Conservation (phyloP, 2,797 vertebrate species). For the Poecilia velifera region DNA sequence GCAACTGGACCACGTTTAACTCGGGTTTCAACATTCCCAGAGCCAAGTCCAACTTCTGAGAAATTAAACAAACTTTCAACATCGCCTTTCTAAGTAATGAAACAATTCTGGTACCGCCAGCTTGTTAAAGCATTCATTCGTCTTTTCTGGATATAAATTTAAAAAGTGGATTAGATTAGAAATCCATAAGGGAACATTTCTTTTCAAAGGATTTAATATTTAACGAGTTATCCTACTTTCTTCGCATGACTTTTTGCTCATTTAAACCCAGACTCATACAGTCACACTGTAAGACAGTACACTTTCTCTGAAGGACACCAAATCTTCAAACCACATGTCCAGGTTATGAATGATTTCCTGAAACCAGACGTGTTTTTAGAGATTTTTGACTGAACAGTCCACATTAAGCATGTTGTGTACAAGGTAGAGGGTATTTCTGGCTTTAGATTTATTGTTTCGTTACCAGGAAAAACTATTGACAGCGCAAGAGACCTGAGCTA, state of each 20-base stretch:
- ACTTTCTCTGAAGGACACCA: background rate
- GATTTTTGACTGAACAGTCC: background rate
- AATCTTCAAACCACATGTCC: background rate
- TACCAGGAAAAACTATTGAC: background rate
- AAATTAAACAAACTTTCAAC: background rate
- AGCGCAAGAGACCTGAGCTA: background rate
- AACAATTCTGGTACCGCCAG: background rate
- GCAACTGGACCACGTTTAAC: background rate
- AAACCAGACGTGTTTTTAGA: background rate
- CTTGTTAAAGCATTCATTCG: background rate
- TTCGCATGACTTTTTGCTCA: background rate
- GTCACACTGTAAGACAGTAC: background rate
- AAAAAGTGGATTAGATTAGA: background rate
- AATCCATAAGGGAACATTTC: background rate
- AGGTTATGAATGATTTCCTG: background rate
- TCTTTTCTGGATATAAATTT: background rate
- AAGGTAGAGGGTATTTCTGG: background rate
- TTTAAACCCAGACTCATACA: background rate
- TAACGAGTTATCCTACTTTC: background rate
- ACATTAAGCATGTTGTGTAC: background rate
- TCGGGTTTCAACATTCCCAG: background rate
- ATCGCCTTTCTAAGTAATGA: background rate
- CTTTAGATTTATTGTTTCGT: background rate
- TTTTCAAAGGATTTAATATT: background rate
- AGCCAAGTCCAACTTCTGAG: background rate